phyloP scores from a whole-genome alignment of 2,113 vertebrate species.

The Osmerus mordax region DNA sequence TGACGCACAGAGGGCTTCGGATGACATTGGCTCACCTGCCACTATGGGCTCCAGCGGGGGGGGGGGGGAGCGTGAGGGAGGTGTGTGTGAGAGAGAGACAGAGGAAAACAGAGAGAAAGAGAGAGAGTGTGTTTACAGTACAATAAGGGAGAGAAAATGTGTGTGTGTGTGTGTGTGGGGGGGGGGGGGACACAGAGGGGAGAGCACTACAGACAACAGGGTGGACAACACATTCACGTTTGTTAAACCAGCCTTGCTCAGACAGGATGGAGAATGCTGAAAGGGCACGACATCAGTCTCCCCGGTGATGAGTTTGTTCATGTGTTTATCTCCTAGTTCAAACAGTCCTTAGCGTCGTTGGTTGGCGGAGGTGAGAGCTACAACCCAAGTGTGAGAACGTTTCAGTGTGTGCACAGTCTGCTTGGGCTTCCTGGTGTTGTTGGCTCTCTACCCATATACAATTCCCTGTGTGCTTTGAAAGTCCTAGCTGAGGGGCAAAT shows the following conservation, averaged over 20 bases:
- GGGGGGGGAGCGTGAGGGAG: no score
- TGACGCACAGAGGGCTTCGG: slow-evolving; percentile 21
- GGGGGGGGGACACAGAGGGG: neutral
- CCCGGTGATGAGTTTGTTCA: no score
- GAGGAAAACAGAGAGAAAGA: slow-evolving; percentile 26
- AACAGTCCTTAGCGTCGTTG: no score
- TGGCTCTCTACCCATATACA: slow-evolving; percentile 4
- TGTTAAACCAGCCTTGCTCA: no score
- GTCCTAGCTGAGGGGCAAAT: neutral
- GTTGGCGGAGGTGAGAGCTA: no score
- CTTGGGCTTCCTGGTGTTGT: neutral
- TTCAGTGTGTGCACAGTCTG: slow-evolving; percentile 10
- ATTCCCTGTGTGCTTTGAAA: slow-evolving; percentile 3
- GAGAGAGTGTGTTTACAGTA: neutral
- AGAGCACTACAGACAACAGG: no score
- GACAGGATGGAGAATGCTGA: no score
- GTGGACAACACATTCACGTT: no score
- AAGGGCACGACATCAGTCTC: no score
- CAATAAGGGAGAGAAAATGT: neutral
- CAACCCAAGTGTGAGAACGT: neutral
- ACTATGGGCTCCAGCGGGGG: no score
- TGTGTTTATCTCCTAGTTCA: no score
- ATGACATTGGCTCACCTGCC: slow-evolving; percentile 36
- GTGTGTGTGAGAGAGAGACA: no score
- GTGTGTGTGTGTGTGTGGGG: neutral